phyloP scores from a whole-genome alignment of 1,140 invertebrate species.

The Hylaeus volcanicus region DNA sequence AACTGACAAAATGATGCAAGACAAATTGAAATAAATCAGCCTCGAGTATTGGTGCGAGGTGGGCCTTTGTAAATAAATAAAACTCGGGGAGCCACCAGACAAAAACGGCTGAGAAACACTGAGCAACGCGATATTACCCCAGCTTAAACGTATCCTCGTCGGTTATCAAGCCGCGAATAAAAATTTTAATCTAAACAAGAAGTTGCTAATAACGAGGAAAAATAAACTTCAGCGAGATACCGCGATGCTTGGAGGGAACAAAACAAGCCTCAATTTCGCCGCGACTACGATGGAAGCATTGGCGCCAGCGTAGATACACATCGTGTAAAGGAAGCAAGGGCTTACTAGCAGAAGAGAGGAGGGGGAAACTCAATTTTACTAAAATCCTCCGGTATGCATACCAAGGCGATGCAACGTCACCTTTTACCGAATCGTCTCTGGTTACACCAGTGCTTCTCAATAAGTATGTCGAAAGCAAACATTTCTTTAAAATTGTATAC shows the following conservation, averaged over 20 bases:
- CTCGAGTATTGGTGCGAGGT: no score
- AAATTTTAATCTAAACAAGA: slow-evolving; percentile 26
- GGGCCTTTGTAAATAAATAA: no score
- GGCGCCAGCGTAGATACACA: slow-evolving; percentile 1
- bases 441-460: neutral
- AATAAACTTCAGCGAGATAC: neutral
- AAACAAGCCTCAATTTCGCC: slow-evolving; percentile 5
- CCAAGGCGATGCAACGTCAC: slow-evolving; percentile 13
- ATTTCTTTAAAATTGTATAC: no score
- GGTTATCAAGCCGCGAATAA: neutral
- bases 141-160: slow-evolving; percentile 1
- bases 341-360: slow-evolving; percentile 14
- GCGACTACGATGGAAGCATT: neutral
- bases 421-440: slow-evolving; percentile 4
- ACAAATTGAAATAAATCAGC: no score
- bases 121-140: neutral
- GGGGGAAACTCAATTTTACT: slow-evolving; percentile 72
- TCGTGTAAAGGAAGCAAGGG: neutral
- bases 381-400: slow-evolving; percentile 61
- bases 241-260: neutral
- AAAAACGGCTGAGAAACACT: no score
- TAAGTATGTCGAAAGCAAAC: no score
- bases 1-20: no score
- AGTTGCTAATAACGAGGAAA: neutral
- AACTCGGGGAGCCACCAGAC: no score